Conservation (phyloP, 2,888 invertebrate genomes). For the Himalopsyche japonica region DNA sequence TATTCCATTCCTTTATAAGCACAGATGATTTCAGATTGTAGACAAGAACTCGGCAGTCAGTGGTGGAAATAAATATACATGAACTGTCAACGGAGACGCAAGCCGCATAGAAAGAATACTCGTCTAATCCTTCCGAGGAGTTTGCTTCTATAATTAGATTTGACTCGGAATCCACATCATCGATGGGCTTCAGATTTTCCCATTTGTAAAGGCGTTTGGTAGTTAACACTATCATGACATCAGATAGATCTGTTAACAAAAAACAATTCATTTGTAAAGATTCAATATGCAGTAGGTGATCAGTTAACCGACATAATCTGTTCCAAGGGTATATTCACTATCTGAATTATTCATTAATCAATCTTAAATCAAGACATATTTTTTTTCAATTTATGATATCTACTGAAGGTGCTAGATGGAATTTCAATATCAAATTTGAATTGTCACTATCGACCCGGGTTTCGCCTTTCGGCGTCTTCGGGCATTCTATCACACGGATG, state of each 20-base stretch:
- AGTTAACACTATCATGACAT: conserved; percentile 51
- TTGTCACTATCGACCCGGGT: no score
- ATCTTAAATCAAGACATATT: no score
- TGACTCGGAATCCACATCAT: background rate
- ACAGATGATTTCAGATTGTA: conserved; percentile 52
- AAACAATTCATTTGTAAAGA: no score
- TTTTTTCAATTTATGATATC: no score
- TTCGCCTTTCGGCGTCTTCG: no score
- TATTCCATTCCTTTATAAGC: conserved; percentile 52
- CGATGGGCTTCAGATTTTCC: conserved; percentile 42
- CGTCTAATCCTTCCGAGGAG: conserved; percentile 46
- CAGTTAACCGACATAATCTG: no score
- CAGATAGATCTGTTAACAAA: conserved; percentile 49
- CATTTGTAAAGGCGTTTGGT: conserved; percentile 49
- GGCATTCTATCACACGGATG: no score
- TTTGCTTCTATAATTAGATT: background rate
- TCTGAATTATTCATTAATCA: no score
- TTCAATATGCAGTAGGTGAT: no score
- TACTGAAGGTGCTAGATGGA: no score
- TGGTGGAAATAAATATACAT: conserved; percentile 53
- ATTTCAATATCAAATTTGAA: no score
- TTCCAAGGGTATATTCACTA: no score
- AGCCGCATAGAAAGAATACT: conserved; percentile 49
- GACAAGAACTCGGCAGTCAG: conserved; percentile 53
- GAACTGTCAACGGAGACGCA: conserved; percentile 54